These are phyloP conservation scores for Psilopsiagon aymara DNA, from an alignment of 2,113 vertebrate species.

Conservation along the genomic window DNA sequence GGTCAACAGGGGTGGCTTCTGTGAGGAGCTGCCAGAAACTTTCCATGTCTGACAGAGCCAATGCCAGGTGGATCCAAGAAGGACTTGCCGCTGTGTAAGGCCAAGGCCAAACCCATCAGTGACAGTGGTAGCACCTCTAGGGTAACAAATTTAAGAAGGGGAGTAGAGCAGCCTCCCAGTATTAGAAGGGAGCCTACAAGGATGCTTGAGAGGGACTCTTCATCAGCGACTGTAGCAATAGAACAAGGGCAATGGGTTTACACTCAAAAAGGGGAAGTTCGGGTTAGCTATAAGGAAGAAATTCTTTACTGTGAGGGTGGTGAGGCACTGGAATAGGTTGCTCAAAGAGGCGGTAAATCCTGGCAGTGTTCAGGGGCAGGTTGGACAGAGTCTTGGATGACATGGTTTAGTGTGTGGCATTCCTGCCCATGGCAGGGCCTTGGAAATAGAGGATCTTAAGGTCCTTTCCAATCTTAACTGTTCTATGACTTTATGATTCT, in stretches of 20 bases:
- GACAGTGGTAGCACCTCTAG: fast-evolving
- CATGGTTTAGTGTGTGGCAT: neutral
- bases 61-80: neutral
- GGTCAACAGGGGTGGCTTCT: neutral
- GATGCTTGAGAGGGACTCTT: neutral
- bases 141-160: neutral
- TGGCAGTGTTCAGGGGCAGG: neutral
- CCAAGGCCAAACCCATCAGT: neutral
- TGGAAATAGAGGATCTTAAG: neutral
- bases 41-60: neutral
- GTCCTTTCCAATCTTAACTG: neutral
- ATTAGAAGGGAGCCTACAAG: neutral
- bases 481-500: neutral
- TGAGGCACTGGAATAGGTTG: neutral
- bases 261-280: neutral
- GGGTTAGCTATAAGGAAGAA: neutral
- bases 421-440: neutral
- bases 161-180: neutral
- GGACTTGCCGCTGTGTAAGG: fast-evolving
- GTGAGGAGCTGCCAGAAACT: neutral
- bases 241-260: neutral
- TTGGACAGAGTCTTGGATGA: neutral
- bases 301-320: neutral
- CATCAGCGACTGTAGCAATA: neutral
- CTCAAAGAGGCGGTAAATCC: neutral